Percentiles rank a stretch among this genome's conserved stretches.
Evolutionary conservation across 2,797 vertebrate genomes (phyloP).

Genomic region (Pipistrellus kuhlii): DNA sequence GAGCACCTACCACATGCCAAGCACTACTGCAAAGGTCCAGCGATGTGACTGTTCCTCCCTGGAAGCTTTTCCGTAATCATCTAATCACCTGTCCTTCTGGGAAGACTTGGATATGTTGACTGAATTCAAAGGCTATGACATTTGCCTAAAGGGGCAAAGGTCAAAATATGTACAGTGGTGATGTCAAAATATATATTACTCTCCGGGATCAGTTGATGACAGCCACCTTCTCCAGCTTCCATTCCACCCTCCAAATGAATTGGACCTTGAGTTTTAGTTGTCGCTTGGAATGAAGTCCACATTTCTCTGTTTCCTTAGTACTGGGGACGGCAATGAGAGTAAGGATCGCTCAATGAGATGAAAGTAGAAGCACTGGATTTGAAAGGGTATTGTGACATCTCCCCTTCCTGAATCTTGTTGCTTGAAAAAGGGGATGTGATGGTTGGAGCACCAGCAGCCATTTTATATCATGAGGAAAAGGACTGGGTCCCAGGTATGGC

Average conservation of each 20-base stretch:
- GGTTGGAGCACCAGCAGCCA: not conserved
- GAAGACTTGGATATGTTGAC: not conserved
- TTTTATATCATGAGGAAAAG: not conserved
- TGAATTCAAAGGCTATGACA: not conserved
- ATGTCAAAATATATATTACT: not conserved
- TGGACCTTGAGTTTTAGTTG: slow-evolving; percentile 43
- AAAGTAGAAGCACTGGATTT: not conserved
- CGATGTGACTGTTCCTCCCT: not conserved
- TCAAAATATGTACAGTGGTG: not conserved
- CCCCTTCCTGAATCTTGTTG: not conserved
- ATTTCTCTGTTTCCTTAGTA: not conserved
- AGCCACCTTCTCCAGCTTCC: not conserved
- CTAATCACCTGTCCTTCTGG: not conserved
- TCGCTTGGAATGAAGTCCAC: not conserved
- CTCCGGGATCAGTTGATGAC: not conserved
- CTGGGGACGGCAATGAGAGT: not conserved
- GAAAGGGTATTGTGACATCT: not conserved
- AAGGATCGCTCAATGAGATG: not conserved
- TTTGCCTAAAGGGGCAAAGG: not conserved
- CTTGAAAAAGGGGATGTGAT: not conserved
- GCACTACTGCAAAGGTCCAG: not conserved
- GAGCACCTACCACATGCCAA: not conserved
- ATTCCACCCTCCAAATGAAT: not conserved
- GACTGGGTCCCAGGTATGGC: not conserved
- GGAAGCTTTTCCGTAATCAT: not conserved